phyloP scores from a whole-genome alignment of 2,888 invertebrate species.

The Drosophila neotestacea region DNA sequence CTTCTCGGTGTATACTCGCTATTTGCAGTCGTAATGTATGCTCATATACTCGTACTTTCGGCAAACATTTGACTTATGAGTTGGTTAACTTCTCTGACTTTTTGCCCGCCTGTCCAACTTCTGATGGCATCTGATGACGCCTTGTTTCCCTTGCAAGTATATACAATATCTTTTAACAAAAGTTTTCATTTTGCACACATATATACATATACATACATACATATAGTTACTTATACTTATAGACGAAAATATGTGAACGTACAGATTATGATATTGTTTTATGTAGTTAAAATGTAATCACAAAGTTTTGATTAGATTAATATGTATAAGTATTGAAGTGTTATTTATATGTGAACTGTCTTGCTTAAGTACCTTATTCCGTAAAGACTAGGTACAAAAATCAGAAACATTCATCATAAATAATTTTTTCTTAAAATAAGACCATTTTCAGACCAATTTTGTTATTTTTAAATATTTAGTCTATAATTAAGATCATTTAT shows the following conservation, averaged over 20 bases:
- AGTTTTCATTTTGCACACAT: slow-evolving; percentile 10
- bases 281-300: slow-evolving; percentile 3
- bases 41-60: slow-evolving; percentile 47
- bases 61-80: slow-evolving; percentile 75
- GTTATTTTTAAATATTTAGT: no score
- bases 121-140: slow-evolving; percentile 33
- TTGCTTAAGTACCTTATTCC: no score
- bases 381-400: no score
- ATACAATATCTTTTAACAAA: slow-evolving; percentile 12
- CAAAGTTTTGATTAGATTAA: slow-evolving; percentile 11
- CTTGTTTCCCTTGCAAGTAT: slow-evolving; percentile 11
- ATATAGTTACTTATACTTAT: background rate
- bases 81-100: slow-evolving; percentile 61
- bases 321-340: background rate
- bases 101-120: slow-evolving; percentile 50
- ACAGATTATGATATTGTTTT: background rate
- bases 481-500: no score
- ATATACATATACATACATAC: background rate
- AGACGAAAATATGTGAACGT: background rate
- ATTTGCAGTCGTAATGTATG: slow-evolving; percentile 59
- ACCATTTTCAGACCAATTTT: no score
- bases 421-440: no score
- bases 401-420: no score
- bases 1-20: slow-evolving; percentile 21
- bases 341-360: background rate